Evolutionary conservation across 2,797 vertebrate species (phyloP), one percentile per base, ranked within the genome.

Genomic region (Crenuchus spilurus): DNA sequence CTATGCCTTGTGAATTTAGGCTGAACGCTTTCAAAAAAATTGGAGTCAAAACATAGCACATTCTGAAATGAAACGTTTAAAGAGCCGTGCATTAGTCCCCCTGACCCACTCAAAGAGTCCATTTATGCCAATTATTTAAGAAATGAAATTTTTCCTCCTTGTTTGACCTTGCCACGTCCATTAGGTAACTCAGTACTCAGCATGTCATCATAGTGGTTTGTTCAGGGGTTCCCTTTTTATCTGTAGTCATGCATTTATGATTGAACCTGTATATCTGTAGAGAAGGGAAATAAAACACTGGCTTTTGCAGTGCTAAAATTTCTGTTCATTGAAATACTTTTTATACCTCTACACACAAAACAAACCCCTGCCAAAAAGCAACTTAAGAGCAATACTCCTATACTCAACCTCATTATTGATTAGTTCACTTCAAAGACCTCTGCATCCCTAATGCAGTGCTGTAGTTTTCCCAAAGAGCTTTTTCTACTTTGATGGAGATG

Each of bases 401-500:
- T 69, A 71, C 20, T 48, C 67, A 67, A 86, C 85, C 85, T 91
- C 87, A 85, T 92, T 57, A 93, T 94, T 93, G 92, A 94, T 93
- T 89, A 93, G 91, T 87, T 91, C 87, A 87, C 91, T 91, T 94
- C 91, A 92, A 93, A 93, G 92, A 70, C 77, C 78, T 77, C 82
- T 74, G 66, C 87, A 85, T 90, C 85, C 85, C 91, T 93, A 93
- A 94, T 93, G 92, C 88, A 90, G 87, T 86, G 89, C 91, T 81
- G 85, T 86, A 87, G 82, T 88, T 88, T 92, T 86, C 89, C 88
- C 87, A 89, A 91, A 93, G 90, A 91, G 90, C 88, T 87, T 91
- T 90, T 88, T 90, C 79, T 86, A 89, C 92, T 92, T 93, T 93
- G 92, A 94, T 92, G 91, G 84, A 88, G 85, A 88, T 91, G 88